A percentile compares a stretch with the other conserved stretches of the same genome.
Conservation (phyloP, 2,797 vertebrate genomes). For the Fistularia commersonii region DNA sequence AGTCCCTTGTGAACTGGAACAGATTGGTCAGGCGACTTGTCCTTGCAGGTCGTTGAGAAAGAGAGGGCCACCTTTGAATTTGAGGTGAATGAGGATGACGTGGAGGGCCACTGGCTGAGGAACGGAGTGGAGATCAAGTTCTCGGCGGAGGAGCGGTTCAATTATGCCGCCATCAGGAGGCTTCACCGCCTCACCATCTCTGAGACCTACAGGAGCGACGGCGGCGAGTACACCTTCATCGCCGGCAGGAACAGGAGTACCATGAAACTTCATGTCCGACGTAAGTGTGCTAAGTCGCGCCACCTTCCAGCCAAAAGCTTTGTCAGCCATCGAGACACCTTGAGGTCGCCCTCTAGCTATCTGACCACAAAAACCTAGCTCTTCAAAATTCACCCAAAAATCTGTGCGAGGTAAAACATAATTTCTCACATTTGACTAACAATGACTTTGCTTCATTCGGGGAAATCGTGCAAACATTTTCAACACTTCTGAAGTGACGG, state of each 20-base stretch:
- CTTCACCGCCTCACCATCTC: conserved; percentile 74
- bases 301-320: no score
- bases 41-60: conserved; percentile 63
- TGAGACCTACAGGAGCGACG: conserved; percentile 70
- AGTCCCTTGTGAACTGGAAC: no score
- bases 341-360: no score
- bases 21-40: neutral
- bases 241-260: conserved; percentile 88
- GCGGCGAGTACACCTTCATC: conserved; percentile 88
- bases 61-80: conserved; percentile 78
- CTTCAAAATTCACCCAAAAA: no score
- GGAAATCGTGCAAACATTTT: no score
- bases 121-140: conserved; percentile 87
- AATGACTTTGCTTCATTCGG: no score
- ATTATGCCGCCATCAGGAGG: conserved; percentile 82
- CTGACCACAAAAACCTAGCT: no score
- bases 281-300: conserved; percentile 72
- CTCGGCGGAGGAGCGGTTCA: conserved; percentile 77
- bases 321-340: no score
- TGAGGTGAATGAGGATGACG: conserved; percentile 88
- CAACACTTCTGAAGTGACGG: no score
- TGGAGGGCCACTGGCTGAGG: conserved; percentile 92
- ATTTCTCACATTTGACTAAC: no score
- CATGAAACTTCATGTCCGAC: conserved; percentile 84
- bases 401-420: no score